phyloP scores from a whole-genome alignment of 2,797 vertebrate species.

The Chaunax sp. region DNA sequence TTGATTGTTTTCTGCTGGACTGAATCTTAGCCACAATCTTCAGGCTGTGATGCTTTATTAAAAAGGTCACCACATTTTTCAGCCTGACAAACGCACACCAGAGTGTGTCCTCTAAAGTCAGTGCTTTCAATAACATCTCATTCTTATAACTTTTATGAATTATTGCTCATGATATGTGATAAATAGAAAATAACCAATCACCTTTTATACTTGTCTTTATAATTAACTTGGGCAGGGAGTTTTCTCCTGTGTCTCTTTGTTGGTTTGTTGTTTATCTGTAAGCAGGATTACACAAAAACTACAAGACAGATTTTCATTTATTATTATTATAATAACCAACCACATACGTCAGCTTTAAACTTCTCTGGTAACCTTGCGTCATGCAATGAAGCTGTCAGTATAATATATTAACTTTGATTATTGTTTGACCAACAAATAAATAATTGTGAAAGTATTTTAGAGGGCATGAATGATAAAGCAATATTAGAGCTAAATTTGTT shows the following conservation, averaged over 20 bases:
- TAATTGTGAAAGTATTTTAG: neutral
- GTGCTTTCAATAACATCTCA: no score
- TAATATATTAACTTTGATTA: neutral
- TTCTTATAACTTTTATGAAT: neutral
- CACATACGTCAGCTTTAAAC: no score
- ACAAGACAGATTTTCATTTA: no score
- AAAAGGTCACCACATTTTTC: conserved; percentile 46
- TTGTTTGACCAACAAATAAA: neutral
- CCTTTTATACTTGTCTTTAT: neutral
- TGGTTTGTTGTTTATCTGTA: no score
- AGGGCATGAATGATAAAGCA: no score
- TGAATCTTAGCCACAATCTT: conserved; percentile 5
- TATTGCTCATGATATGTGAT: neutral
- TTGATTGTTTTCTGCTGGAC: conserved; percentile 24
- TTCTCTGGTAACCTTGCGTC: no score
- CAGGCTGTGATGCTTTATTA: conserved; percentile 9
- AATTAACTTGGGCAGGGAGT: no score
- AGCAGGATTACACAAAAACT: no score
- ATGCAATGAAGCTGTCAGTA: neutral
- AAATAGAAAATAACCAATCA: neutral
- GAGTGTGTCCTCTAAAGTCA: no score
- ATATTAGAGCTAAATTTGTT: neutral
- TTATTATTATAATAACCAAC: no score
- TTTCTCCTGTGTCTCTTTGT: no score
- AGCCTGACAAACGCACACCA: conserved; percentile 29